A percentile compares a stretch with the other conserved stretches of the same genome.
These are phyloP conservation scores for Labeo catla DNA, from an alignment of 2,113 vertebrate genomes.

Conservation along the genomic window DNA sequence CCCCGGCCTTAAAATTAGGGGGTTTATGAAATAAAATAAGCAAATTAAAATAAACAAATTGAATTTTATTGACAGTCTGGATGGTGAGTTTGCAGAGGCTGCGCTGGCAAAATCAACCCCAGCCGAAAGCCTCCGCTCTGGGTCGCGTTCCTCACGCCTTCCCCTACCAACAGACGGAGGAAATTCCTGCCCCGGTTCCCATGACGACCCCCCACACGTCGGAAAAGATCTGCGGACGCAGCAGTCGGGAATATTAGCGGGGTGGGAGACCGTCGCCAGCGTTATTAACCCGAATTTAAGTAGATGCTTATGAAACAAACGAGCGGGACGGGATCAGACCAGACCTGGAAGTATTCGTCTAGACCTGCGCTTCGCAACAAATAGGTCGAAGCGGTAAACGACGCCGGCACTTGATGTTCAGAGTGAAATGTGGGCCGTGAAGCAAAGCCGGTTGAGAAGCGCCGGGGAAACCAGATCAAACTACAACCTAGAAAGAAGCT, in stretches of 20 bases:
- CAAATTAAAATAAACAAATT: not conserved
- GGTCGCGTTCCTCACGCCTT: constrained; percentile 21
- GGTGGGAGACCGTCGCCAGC: constrained; percentile 51
- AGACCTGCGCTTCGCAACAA: not conserved
- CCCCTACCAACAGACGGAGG: not conserved
- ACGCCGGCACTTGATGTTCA: not conserved
- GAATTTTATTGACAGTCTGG: not conserved
- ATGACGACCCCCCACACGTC: constrained; percentile 49
- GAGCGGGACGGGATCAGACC: not conserved
- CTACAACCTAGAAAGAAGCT: not conserved
- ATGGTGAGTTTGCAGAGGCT: not conserved
- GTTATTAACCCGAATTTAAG: constrained; percentile 52
- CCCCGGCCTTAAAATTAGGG: not conserved
- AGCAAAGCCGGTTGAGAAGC: not conserved
- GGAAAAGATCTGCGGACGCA: constrained; percentile 24
- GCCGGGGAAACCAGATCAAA: not conserved
- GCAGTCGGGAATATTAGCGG: constrained; percentile 42
- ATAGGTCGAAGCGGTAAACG: not conserved
- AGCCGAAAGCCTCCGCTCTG: constrained; percentile 23
- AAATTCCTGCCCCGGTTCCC: constrained; percentile 51
- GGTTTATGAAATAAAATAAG: not conserved
- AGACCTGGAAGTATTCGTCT: not conserved
- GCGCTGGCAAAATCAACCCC: constrained; percentile 45
- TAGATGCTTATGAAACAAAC: constrained; percentile 35
- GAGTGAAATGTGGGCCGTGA: not conserved